Evolutionary conservation across 2,113 vertebrate genomes (phyloP).

Genomic region (Anhinga anhinga): DNA sequence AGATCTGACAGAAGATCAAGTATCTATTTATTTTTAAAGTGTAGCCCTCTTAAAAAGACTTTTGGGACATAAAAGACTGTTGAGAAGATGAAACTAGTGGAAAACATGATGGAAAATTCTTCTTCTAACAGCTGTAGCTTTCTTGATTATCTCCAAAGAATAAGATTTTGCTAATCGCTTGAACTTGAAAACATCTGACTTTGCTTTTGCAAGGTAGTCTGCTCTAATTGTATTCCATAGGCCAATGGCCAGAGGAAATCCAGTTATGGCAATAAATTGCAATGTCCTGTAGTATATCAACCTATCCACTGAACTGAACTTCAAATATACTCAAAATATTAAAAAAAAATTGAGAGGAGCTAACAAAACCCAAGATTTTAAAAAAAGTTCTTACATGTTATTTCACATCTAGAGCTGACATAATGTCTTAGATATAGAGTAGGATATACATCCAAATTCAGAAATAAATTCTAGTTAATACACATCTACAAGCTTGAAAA

Average conservation of each 20-base stretch:
- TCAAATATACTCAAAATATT: neutral
- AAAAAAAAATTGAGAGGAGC: neutral
- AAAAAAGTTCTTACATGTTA: fast-evolving
- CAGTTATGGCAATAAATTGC: neutral
- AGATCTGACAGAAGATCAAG: neutral
- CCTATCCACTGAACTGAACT: neutral
- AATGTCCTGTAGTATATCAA: neutral
- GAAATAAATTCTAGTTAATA: neutral
- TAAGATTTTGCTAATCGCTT: neutral
- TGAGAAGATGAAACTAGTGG: neutral
- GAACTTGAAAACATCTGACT: neutral
- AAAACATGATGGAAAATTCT: neutral
- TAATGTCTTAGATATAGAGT: neutral
- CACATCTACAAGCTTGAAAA: neutral
- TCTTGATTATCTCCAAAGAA: neutral
- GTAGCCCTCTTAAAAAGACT: neutral
- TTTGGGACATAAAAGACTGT: neutral
- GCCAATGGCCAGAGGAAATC: neutral
- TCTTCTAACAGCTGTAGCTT: neutral
- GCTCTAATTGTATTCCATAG: neutral
- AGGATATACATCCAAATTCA: neutral
- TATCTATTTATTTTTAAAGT: neutral
- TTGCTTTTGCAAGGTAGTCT: neutral
- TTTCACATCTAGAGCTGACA: neutral
- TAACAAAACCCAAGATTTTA: neutral